phyloP scores from a whole-genome alignment of 2,113 vertebrate genomes.

The Anolis carolinensis region DNA sequence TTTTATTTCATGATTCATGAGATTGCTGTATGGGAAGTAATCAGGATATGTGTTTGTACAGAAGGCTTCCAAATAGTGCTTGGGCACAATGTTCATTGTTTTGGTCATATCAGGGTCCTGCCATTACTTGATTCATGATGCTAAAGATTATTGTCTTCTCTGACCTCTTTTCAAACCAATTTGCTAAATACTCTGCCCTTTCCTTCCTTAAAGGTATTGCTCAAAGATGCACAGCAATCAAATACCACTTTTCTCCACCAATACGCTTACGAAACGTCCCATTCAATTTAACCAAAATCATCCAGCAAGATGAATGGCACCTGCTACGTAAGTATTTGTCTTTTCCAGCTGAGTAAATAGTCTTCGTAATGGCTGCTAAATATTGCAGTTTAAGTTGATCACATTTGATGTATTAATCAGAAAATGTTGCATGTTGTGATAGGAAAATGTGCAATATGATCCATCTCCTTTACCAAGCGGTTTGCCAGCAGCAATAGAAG shows the following conservation, averaged over 20 bases:
- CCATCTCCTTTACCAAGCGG: neutral
- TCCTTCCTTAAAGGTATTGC: slow-evolving; percentile 72
- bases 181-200: slow-evolving; percentile 8
- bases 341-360: fast-evolving
- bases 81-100: too few relatives aligned
- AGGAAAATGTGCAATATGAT: neutral
- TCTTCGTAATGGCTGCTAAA: neutral
- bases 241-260: slow-evolving; percentile 86
- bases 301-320: slow-evolving; percentile 88
- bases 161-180: neutral
- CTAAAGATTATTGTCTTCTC: neutral
- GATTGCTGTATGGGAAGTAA: too few relatives aligned
- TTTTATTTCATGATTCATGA: too few relatives aligned
- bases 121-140: neutral
- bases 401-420: too few relatives aligned
- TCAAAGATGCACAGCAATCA: slow-evolving; percentile 83
- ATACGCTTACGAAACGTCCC: slow-evolving; percentile 82
- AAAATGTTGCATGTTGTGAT: neutral
- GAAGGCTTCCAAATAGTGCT: too few relatives aligned
- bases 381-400: neutral
- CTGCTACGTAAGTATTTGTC: slow-evolving; percentile 78
- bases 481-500: neutral
- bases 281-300: slow-evolving; percentile 85
- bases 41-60: too few relatives aligned
- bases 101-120: too few relatives aligned